Percentiles rank a stretch among this genome's conserved stretches.
phyloP scores from a whole-genome alignment of 2,888 invertebrate genomes.

The Polyploca ridens region DNA sequence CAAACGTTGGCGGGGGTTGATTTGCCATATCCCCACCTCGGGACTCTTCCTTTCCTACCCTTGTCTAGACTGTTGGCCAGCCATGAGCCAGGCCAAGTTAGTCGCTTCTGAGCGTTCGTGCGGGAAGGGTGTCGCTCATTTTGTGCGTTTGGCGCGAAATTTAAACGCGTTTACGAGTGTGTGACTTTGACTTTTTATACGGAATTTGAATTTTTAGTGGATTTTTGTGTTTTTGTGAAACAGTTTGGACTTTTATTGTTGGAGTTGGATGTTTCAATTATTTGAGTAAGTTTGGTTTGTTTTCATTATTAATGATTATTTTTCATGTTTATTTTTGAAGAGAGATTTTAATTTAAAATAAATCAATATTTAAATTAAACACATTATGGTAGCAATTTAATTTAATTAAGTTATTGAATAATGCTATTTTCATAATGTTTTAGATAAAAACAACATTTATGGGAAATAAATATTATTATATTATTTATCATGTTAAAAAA shows the following conservation, averaged over 20 bases:
- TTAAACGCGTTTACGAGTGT: slow-evolving; percentile 49
- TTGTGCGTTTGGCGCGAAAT: slow-evolving; percentile 63
- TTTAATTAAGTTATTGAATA: no score
- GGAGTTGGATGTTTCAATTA: neutral
- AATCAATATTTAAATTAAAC: no score
- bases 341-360: no score
- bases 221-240: slow-evolving; percentile 38
- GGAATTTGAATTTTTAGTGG: slow-evolving; percentile 32
- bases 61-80: slow-evolving; percentile 68
- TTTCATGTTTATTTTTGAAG: neutral
- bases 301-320: neutral
- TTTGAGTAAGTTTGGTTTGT: neutral
- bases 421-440: no score
- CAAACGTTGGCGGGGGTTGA: slow-evolving; percentile 68
- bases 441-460: no score
- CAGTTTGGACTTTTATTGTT: slow-evolving; percentile 8
- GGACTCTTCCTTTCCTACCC: slow-evolving; percentile 47
- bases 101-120: slow-evolving; percentile 56
- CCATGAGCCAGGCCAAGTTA: slow-evolving; percentile 46
- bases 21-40: slow-evolving; percentile 52
- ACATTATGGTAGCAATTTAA: no score
- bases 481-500: no score
- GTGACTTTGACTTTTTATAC: slow-evolving; percentile 41
- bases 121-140: slow-evolving; percentile 51
- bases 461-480: no score